These are phyloP conservation scores for Blastobasis lacticolella DNA, from an alignment of 2,888 invertebrate genomes.

Conservation along the genomic window DNA sequence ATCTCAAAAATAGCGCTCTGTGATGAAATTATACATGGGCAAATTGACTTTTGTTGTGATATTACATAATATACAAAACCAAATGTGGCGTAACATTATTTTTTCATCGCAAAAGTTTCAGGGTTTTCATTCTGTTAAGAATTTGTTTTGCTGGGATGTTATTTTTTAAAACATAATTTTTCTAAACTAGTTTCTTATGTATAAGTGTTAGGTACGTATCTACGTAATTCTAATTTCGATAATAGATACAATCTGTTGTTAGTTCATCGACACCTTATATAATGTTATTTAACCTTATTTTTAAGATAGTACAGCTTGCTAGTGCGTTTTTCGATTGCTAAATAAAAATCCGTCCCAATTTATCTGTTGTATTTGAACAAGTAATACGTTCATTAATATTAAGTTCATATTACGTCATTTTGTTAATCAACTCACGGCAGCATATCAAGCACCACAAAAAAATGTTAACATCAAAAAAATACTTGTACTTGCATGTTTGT, in stretches of 20 bases:
- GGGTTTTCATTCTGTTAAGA: not conserved
- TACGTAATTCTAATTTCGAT: slow-evolving; percentile 18
- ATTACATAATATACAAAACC: slow-evolving; percentile 16
- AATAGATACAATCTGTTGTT: slow-evolving; percentile 22
- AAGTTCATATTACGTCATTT: slow-evolving; percentile 28
- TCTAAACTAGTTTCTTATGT: too few relatives aligned
- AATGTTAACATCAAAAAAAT: slow-evolving; percentile 36
- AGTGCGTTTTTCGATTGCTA: slow-evolving; percentile 27
- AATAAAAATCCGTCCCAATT: slow-evolving; percentile 42
- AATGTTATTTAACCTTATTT: slow-evolving; percentile 14
- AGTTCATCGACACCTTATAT: slow-evolving; percentile 9
- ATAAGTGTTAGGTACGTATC: too few relatives aligned
- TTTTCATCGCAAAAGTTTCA: too few relatives aligned
- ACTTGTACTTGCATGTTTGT: slow-evolving; percentile 69
- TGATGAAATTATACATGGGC: slow-evolving; percentile 58
- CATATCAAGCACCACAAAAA: slow-evolving; percentile 51
- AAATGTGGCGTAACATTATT: too few relatives aligned
- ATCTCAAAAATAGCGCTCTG: slow-evolving; percentile 49
- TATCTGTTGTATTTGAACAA: slow-evolving; percentile 25
- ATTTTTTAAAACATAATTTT: too few relatives aligned
- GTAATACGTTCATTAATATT: slow-evolving; percentile 22
- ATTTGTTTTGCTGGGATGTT: slow-evolving; percentile 29
- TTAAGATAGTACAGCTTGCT: slow-evolving; percentile 21
- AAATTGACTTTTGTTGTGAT: slow-evolving; percentile 40
- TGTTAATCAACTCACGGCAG: slow-evolving; percentile 37